phyloP scores from a whole-genome alignment of 1,140 invertebrate species.

The Atta texana region DNA sequence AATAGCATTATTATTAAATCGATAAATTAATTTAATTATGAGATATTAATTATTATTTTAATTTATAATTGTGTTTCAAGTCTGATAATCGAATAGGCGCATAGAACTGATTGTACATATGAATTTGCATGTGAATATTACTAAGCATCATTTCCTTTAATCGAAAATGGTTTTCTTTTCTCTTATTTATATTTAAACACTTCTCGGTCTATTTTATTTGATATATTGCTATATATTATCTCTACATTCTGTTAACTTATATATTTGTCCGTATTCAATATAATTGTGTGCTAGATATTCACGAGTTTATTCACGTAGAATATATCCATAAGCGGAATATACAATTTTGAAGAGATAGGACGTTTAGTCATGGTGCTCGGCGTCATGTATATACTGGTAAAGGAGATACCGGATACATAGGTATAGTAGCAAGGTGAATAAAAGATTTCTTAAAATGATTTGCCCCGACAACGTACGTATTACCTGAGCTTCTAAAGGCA shows the following conservation, averaged over 20 bases:
- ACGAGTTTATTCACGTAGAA: conserved; percentile 32
- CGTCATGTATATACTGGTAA: conserved; percentile 55
- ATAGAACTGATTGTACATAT: no score
- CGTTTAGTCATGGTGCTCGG: conserved; percentile 55
- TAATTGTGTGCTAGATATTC: conserved; percentile 9
- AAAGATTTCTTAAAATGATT: conserved; percentile 79
- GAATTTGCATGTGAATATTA: no score
- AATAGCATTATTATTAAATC: no score
- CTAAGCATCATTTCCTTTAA: no score
- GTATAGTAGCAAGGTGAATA: conserved; percentile 70
- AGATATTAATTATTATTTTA: no score
- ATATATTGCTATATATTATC: background rate
- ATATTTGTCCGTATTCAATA: background rate
- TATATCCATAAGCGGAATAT: conserved; percentile 28
- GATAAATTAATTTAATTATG: no score
- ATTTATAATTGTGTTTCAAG: no score
- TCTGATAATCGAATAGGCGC: no score
- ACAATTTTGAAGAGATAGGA: conserved; percentile 52
- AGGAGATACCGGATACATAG: conserved; percentile 63
- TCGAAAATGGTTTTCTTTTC: no score
- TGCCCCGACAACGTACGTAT: conserved; percentile 75
- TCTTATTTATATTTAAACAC: no score
- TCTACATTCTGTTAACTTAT: background rate
- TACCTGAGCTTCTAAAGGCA: conserved; percentile 76
- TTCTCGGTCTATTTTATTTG: no score